A percentile compares a stretch with the other conserved stretches of the same genome.
Evolutionary conservation across 1,140 invertebrate species (phyloP).

Genomic region (Thaumatotibia leucotreta): DNA sequence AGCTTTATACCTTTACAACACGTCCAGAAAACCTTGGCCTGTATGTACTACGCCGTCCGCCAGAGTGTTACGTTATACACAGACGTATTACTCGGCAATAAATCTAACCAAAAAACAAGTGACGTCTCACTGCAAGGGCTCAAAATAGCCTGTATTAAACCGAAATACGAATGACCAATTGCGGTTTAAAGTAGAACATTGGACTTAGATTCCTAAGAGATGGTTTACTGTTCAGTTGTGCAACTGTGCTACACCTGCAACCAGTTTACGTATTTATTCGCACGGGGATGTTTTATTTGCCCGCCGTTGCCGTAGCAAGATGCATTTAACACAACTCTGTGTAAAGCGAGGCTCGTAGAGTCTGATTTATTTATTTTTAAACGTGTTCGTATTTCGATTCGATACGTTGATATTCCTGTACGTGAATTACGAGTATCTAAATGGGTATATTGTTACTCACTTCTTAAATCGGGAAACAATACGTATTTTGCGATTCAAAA

Average conservation of each 20-base stretch:
- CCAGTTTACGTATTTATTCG: neutral
- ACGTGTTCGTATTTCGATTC: neutral
- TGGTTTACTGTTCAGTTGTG: neutral
- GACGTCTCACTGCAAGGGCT: too few species aligned
- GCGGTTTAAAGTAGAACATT: too few species aligned
- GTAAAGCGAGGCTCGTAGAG: neutral
- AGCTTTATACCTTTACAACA: neutral
- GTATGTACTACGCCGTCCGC: neutral
- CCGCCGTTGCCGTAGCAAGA: neutral
- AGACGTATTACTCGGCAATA: neutral
- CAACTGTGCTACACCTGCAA: neutral
- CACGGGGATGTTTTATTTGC: conserved; percentile 6
- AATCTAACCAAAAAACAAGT: too few species aligned
- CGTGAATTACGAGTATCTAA: too few species aligned
- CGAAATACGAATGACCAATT: too few species aligned
- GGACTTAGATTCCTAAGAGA: too few species aligned
- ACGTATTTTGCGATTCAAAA: too few species aligned
- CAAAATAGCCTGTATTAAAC: too few species aligned
- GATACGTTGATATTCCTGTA: too few species aligned
- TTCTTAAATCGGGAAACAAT: too few species aligned
- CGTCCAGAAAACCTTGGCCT: conserved; percentile 5
- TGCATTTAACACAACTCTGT: neutral
- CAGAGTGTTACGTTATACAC: neutral
- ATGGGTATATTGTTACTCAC: too few species aligned
- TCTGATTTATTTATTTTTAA: neutral